Conservation (phyloP, 2,113 vertebrate species). For the Oryctolagus cuniculus region mOryCun1.1 NC_091432.1:28918501-28919000, state of each 20-base stretch:
- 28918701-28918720: not conserved
- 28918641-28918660: not conserved
- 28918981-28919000: not conserved
- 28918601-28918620: not conserved
- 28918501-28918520: not conserved
- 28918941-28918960: not conserved
- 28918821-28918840: not conserved
- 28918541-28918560: not conserved
- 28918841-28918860: not conserved
- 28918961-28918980: not conserved
- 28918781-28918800: not conserved
- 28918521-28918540: not conserved
- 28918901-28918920: not conserved
- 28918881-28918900: not conserved
- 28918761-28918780: not conserved
- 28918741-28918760: not conserved
- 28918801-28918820: not conserved
- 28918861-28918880: not conserved
- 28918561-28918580: not conserved
- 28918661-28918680: rapidly evolving
- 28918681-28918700: too few relatives aligned
- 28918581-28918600: not conserved
- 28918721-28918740: not conserved
- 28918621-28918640: not conserved
- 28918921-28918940: not conserved